phyloP scores from a whole-genome alignment of 2,888 invertebrate species.

The Hofmannophila pseudospretella region DNA sequence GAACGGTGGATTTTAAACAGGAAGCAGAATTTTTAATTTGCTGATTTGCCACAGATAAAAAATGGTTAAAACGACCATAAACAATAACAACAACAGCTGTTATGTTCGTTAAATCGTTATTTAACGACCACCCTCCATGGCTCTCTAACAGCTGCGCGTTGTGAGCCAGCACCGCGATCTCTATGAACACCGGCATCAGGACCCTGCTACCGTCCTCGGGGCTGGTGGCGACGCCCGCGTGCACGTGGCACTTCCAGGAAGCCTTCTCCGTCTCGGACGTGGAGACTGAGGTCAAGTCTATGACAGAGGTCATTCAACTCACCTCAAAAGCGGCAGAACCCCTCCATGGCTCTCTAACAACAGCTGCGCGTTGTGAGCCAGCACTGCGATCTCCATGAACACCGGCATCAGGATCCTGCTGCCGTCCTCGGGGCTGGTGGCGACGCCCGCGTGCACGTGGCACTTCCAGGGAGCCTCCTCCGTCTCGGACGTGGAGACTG shows the following conservation, averaged over 20 bases:
- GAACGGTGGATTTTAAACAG: too few species aligned
- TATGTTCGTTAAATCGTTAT: too few species aligned
- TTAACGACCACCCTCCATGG: too few species aligned
- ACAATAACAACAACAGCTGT: too few species aligned
- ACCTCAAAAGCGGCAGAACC: slow-evolving; percentile 88
- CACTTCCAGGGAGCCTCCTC: slow-evolving; percentile 73
- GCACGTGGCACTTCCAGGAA: slow-evolving; percentile 77
- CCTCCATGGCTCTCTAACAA: slow-evolving; percentile 87
- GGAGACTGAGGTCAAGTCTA: too few species aligned
- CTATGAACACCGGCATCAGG: slow-evolving; percentile 83
- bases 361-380: slow-evolving; percentile 81
- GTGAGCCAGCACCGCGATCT: slow-evolving; percentile 80
- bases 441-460: slow-evolving; percentile 62
- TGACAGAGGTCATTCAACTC: slow-evolving; percentile 60
- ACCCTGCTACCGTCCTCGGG: slow-evolving; percentile 66
- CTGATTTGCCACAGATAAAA: too few species aligned
- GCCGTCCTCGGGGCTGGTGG: slow-evolving; percentile 56
- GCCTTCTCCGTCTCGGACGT: too few species aligned
- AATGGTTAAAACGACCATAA: too few species aligned
- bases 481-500: slow-evolving; percentile 48
- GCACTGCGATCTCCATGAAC: slow-evolving; percentile 81
- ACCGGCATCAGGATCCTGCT: slow-evolving; percentile 80
- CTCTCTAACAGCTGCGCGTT: slow-evolving; percentile 82
- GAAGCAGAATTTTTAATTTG: too few species aligned
- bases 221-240: slow-evolving; percentile 45